phyloP scores from a whole-genome alignment of 1,140 invertebrate genomes.

The Leptonema lineaticorne region DNA sequence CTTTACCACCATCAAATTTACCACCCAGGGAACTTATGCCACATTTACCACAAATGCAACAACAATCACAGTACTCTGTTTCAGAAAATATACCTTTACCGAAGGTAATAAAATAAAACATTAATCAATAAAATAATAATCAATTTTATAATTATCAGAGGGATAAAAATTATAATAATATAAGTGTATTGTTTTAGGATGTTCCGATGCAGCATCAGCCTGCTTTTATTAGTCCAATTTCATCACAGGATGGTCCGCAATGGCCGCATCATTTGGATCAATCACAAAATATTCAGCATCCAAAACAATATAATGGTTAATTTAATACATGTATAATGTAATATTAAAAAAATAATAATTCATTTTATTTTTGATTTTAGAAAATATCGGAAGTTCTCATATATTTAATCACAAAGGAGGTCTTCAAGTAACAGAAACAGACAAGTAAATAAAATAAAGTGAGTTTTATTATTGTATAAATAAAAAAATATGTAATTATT shows the following conservation, averaged over 20 bases:
- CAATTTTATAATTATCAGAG: neutral
- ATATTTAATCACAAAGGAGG: conserved; percentile 71
- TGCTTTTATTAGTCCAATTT: conserved; percentile 37
- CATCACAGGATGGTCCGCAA: conserved; percentile 28
- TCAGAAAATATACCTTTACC: neutral
- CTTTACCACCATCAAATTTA: conserved; percentile 39
- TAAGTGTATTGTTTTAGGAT: conserved; percentile 30
- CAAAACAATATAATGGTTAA: conserved; percentile 38
- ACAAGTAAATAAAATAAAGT: conserved; percentile 46
- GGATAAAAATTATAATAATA: neutral
- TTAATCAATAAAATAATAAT: neutral
- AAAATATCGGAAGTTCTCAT: conserved; percentile 47
- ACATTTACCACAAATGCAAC: conserved; percentile 20
- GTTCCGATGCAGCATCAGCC: conserved; percentile 25
- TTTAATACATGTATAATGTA: conserved; percentile 15
- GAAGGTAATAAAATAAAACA: conserved; percentile 4
- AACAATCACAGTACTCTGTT: conserved; percentile 3
- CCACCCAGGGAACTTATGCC: conserved; percentile 37
- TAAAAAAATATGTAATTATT: neutral
- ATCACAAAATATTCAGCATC: conserved; percentile 30
- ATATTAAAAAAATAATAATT: no score
- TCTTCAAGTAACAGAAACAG: conserved; percentile 57
- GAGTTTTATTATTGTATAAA: neutral
- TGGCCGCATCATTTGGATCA: conserved; percentile 38
- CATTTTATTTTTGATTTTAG: conserved; percentile 22